Conservation (phyloP, 2,888 invertebrate species). For the Oeneis ivallda region DNA sequence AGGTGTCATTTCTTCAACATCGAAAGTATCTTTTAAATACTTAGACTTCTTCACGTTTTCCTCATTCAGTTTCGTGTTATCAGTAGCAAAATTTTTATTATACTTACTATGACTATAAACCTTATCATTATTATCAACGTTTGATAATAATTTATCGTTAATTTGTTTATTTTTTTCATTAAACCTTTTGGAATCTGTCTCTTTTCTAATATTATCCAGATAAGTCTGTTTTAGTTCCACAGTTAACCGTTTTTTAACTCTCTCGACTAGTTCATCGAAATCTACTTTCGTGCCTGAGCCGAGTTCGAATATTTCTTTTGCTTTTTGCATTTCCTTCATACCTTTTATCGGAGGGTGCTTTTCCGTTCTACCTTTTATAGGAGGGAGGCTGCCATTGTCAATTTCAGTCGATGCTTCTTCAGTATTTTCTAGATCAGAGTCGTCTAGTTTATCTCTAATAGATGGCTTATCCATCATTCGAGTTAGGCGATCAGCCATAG, state of each 20-base stretch:
- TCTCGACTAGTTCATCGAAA: slow-evolving; percentile 35
- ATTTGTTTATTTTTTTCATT: slow-evolving; percentile 5
- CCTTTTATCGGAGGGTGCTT: neutral
- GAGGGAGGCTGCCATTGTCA: neutral
- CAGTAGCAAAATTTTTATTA: neutral
- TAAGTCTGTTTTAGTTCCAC: slow-evolving; percentile 26
- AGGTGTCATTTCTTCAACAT: slow-evolving; percentile 17
- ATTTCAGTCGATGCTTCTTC: slow-evolving; percentile 17
- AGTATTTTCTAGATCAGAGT: neutral
- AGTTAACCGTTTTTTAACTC: slow-evolving; percentile 32
- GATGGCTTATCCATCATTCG: slow-evolving; percentile 8
- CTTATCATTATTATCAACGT: neutral
- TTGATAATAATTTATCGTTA: neutral
- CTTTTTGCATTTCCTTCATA: slow-evolving; percentile 2
- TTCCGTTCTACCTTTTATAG: slow-evolving; percentile 8
- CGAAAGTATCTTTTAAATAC: neutral
- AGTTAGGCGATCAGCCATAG: slow-evolving; percentile 15
- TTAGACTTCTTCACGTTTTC: neutral
- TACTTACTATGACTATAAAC: neutral
- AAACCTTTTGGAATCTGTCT: neutral
- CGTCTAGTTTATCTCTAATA: slow-evolving; percentile 8
- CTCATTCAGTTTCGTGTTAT: neutral
- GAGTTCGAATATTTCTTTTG: neutral
- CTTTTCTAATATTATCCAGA: neutral
- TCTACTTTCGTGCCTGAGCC: slow-evolving; percentile 19